Base-by-base conservation (phyloP, 1,140 invertebrate genomes). In the Diabrotica virgifera region DNA sequence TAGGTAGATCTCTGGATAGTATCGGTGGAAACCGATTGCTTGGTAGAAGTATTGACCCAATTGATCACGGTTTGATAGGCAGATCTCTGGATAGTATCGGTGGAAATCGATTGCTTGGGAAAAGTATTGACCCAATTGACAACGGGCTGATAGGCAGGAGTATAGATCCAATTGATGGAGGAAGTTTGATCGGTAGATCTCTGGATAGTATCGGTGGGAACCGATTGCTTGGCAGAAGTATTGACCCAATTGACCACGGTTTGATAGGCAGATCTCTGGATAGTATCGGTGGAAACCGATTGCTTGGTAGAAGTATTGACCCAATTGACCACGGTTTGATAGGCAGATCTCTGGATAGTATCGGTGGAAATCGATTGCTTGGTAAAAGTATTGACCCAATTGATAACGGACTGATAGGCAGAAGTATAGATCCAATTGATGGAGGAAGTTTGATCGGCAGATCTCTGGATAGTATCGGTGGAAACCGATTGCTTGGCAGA, bases 231-330 rank as follows among this genome's bases (percentile, higher is more conserved):
- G 57, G 24, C 5, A 62, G 68, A 52, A 14, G 62, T 36, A 36
- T 12, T 62, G 68, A 72, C 37, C 54, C 52, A 9, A 69, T 74
- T 52, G 69, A 54, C 52, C 63, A 67, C 14, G 69, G 68, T 52
- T 50, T 72, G n/a, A 35, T 55, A 13, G 61, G 62, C 46, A 62
- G 67, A 63, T 40, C 50, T 13, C 38, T 71, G 5, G 67, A 69
- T 35, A 9, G 14, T 4, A 62, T 71, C 51, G 65, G 46, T 2
- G 46, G 24, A 1, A 24, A 4, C 4, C 24, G 24, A 2, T 24
- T 24, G 4, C 4, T 24, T 1, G 24, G 24, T 2, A 12, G 5
- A 12, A 51, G 12, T 9, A 24, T 24, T 2, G 24, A 24, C 4
- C 24, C 24, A 2, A 24, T 24, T 24, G 24, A 24, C 24, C 1